Conservation (phyloP, 92 coral and sea anemone species). For the Metridium senile region DNA sequence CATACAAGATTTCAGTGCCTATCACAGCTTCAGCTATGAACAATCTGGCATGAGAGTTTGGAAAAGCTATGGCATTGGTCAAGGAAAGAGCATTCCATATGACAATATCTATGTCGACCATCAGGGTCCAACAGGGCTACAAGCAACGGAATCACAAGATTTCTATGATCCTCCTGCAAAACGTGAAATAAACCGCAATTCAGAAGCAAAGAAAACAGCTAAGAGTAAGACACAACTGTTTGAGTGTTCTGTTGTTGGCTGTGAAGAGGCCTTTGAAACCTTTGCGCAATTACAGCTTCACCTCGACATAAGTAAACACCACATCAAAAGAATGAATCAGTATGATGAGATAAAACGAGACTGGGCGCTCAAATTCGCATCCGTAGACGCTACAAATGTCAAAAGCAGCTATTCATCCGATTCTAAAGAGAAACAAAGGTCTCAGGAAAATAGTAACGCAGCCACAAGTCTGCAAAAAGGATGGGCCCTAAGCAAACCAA, state of each 20-base stretch:
- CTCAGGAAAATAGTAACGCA: conserved; percentile 7
- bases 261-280: conserved; percentile 54
- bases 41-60: conserved; percentile 60
- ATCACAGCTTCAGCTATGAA: conserved; percentile 65
- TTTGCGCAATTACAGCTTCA: conserved; percentile 61
- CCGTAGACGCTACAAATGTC: conserved; percentile 35
- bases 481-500: conserved; percentile 67
- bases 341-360: conserved; percentile 62
- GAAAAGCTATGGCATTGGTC: conserved; percentile 68
- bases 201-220: conserved; percentile 12
- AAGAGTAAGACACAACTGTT: conserved; percentile 41
- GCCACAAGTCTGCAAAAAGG: conserved; percentile 53
- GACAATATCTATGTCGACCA: conserved; percentile 29
- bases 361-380: conserved; percentile 67
- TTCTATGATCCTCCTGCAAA: conserved; percentile 46
- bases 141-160: conserved; percentile 37
- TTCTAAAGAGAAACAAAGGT: background rate
- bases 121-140: conserved; percentile 58
- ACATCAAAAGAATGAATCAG: conserved; percentile 40
- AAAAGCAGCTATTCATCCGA: background rate
- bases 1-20: conserved; percentile 46
- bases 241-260: conserved; percentile 60
- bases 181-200: conserved; percentile 32
- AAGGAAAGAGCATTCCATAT: conserved; percentile 53
- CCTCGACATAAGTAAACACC: conserved; percentile 65